Evolutionary conservation across 2,113 vertebrate species (phyloP).

Genomic region (Proterorhinus semilunaris): DNA sequence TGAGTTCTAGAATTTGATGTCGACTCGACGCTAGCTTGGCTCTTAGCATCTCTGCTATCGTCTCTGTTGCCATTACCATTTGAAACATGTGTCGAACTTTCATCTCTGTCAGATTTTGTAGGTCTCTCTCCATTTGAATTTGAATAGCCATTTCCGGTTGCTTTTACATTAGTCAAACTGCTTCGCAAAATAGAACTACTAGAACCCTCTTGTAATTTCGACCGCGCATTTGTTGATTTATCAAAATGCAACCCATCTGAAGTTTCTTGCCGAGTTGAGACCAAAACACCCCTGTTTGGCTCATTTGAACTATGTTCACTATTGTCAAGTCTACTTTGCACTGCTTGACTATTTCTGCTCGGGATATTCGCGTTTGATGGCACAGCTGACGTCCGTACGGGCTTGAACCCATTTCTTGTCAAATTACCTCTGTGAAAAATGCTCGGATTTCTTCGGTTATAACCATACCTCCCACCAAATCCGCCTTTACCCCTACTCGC

Average conservation of each 20-base stretch:
- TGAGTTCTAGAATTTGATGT: background rate
- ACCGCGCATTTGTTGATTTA: slow-evolving; percentile 27
- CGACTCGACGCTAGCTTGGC: slow-evolving; percentile 24
- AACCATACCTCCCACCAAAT: slow-evolving; percentile 47
- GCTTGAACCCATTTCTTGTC: slow-evolving; percentile 63
- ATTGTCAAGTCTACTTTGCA: slow-evolving; percentile 28
- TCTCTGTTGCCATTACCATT: slow-evolving; percentile 29
- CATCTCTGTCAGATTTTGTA: slow-evolving; percentile 18
- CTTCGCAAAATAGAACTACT: slow-evolving; percentile 25
- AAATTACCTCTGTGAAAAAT: slow-evolving; percentile 58
- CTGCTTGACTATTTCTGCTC: slow-evolving; percentile 31
- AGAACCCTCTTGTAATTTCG: slow-evolving; percentile 30
- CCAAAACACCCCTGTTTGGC: slow-evolving; percentile 25
- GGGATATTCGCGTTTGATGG: slow-evolving; percentile 62
- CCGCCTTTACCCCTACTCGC: slow-evolving; percentile 38
- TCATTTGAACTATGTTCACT: slow-evolving; percentile 15
- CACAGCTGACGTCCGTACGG: slow-evolving; percentile 33
- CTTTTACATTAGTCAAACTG: slow-evolving; percentile 11
- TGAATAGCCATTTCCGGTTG: slow-evolving; percentile 21
- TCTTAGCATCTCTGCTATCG: slow-evolving; percentile 35
- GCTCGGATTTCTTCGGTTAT: slow-evolving; percentile 59
- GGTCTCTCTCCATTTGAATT: slow-evolving; percentile 29
- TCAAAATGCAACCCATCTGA: slow-evolving; percentile 25
- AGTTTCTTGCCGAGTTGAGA: slow-evolving; percentile 14
- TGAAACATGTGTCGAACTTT: slow-evolving; percentile 31